phyloP scores from a whole-genome alignment of 2,888 invertebrate genomes.

The Drosophila kuntzei region DNA sequence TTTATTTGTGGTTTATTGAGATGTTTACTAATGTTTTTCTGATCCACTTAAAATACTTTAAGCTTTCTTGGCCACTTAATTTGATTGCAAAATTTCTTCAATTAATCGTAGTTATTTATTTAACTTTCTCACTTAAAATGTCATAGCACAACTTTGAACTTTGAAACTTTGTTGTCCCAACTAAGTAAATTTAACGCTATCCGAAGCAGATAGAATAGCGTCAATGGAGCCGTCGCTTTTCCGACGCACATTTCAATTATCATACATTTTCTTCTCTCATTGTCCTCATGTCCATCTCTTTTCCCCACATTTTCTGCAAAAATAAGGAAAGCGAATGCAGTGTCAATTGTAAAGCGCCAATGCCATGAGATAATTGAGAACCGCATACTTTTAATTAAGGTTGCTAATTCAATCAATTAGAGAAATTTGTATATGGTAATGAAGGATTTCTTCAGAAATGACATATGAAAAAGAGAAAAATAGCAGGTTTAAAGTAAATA shows the following conservation, averaged over 20 bases:
- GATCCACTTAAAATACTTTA: background rate
- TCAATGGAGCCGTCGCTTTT: too few relatives aligned
- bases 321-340: background rate
- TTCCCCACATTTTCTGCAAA: background rate
- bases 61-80: constrained; percentile 36
- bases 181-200: constrained; percentile 14
- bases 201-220: background rate
- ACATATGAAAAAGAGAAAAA: too few relatives aligned
- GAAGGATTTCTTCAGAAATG: background rate
- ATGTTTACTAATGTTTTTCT: background rate
- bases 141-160: constrained; percentile 38
- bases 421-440: background rate
- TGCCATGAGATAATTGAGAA: constrained; percentile 31
- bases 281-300: background rate
- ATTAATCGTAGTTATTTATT: constrained; percentile 23
- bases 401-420: constrained; percentile 1
- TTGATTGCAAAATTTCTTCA: constrained; percentile 39
- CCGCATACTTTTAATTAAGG: constrained; percentile 29
- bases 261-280: constrained; percentile 10
- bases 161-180: constrained; percentile 34
- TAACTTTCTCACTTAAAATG: constrained; percentile 28
- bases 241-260: constrained; percentile 46
- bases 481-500: too few relatives aligned
- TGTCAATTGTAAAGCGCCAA: constrained; percentile 27
- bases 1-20: background rate